Evolutionary conservation across 2,888 invertebrate genomes (phyloP), one percentile per base, ranked within the genome.

Genomic region (Serrognathus titanus): DNA sequence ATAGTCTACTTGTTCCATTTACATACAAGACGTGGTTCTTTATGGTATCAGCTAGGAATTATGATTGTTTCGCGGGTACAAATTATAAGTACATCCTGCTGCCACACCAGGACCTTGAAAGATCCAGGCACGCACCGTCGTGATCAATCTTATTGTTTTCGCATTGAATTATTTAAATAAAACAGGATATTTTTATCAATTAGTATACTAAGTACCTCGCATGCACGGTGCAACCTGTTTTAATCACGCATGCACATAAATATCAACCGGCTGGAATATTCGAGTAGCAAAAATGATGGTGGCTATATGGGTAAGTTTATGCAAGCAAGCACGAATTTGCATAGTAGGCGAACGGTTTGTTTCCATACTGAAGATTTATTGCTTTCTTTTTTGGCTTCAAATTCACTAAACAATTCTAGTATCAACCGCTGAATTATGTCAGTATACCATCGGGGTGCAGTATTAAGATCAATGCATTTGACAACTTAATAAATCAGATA

Each of bases 51-150:
- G 35, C 53, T 20, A 49, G 39, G 43, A 57, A 48, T 57, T 57
- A 53, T 51, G 52, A 57, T 53, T 53, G 57, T 57, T 57, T 43
- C 50, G 53, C 53, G 38, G 39, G 53, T 38, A 53, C 53, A 57
- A 57, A 57, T 56, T 56, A 51, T 47, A 56, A 48, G 57, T 53
- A 57, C 57, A 57, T 57, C 57, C 57, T 57, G 57, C 50, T 57
- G 43, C 48, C 43, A 48, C 43, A 16, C 43, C 13, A 11, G 40
- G 39, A 40, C 43, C 43, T 43, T 43, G 43, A 43, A 16, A 43
- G 43, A 43, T 43, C 43, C 16, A 13, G 20, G 43, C 43, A 16
- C 43, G 43, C 12, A 43, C 43, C 43, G 43, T 31, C 24, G 24
- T 20, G 20, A 43, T 43, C 43, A 11, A 43, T 43, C 43, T 11